phyloP scores from a whole-genome alignment of 1,140 invertebrate species.

The Uloborus diversus region DNA sequence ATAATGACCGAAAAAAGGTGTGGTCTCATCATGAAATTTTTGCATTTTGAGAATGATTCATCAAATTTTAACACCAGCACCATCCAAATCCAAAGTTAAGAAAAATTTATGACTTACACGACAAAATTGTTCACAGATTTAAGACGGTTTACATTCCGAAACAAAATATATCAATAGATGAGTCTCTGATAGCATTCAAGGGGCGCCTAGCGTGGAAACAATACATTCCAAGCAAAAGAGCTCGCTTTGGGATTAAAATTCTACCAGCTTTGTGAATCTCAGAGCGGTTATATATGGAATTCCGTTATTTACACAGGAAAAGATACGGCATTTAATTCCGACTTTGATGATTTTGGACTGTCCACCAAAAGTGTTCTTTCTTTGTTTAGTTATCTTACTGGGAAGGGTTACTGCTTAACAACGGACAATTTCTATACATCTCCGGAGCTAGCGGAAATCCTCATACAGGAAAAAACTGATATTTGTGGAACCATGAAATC shows the following conservation, averaged over 20 bases:
- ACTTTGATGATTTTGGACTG: background rate
- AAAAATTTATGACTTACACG: background rate
- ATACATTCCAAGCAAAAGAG: background rate
- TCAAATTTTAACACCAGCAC: background rate
- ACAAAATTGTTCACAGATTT: background rate
- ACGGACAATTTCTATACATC: background rate
- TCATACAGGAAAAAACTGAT: background rate
- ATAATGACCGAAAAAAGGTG: background rate
- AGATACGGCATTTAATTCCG: background rate
- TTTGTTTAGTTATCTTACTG: background rate
- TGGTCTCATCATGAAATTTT: background rate
- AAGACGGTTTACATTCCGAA: background rate
- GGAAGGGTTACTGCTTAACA: background rate
- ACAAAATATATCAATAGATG: background rate
- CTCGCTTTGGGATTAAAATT: background rate
- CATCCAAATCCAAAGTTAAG: background rate
- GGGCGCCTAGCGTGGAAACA: background rate
- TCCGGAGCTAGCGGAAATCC: background rate
- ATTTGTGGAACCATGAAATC: background rate
- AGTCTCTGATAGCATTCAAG: background rate
- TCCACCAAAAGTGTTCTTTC: background rate
- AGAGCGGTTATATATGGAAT: background rate
- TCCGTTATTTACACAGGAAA: background rate
- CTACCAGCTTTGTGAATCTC: background rate
- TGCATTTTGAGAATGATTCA: background rate